Percentiles rank a stretch among this genome's conserved stretches.
Conservation (phyloP, 2,797 vertebrate genomes). For the Spea hammondii region DNA sequence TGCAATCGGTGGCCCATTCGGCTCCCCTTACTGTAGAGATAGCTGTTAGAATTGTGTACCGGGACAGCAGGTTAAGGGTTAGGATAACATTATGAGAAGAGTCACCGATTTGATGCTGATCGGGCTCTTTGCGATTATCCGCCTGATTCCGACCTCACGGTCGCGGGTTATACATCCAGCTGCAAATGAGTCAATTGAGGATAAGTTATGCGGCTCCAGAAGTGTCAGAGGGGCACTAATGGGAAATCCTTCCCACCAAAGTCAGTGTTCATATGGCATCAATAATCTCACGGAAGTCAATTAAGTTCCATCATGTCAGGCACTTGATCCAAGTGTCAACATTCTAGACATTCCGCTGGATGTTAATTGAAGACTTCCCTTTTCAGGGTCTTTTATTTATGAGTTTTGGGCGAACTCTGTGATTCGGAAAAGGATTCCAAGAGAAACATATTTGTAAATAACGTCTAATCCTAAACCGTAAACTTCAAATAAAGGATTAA, state of each 20-base stretch:
- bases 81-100: no score
- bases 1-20: no score
- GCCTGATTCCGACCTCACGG: no score
- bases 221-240: not conserved
- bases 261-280: not conserved
- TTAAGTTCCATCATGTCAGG: not conserved
- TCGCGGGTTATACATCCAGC: no score
- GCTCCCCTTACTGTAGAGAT: no score
- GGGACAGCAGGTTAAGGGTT: no score
- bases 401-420: not conserved
- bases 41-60: no score
- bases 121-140: no score
- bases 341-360: not conserved
- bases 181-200: no score
- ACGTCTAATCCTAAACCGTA: conserved; percentile 16
- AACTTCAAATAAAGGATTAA: conserved; percentile 21
- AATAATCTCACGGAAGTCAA: not conserved
- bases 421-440: conserved; percentile 11
- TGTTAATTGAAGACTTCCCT: not conserved
- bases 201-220: not conserved
- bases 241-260: not conserved
- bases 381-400: not conserved
- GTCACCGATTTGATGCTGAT: no score
- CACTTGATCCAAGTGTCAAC: not conserved
- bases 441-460: conserved; percentile 11